Percentiles rank a stretch among this genome's conserved stretches.
Evolutionary conservation across 2,888 invertebrate genomes (phyloP).

Genomic region (Dichetophora obliterata): DNA sequence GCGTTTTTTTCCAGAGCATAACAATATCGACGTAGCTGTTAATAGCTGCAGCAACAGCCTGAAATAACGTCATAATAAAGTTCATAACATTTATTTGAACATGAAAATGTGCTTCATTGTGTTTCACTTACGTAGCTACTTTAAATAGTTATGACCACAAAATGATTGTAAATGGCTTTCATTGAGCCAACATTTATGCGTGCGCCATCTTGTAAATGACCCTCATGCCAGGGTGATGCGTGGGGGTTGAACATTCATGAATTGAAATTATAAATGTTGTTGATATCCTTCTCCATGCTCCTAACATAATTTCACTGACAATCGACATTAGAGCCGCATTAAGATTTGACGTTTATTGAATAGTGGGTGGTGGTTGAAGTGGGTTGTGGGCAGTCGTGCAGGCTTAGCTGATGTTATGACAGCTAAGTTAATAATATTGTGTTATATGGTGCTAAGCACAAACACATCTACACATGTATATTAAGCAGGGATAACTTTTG

Average conservation of each 20-base stretch:
- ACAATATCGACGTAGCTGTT: no score
- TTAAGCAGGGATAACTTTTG: background rate
- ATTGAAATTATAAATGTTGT: constrained; percentile 1
- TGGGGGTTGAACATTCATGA: background rate
- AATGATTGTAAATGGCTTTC: constrained; percentile 1
- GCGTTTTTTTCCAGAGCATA: no score
- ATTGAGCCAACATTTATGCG: background rate
- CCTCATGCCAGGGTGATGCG: background rate
- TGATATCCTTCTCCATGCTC: background rate
- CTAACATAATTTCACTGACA: constrained; percentile 20
- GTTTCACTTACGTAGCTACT: background rate
- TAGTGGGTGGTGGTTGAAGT: background rate
- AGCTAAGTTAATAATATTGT: background rate
- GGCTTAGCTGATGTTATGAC: constrained; percentile 25
- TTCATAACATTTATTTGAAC: constrained; percentile 32
- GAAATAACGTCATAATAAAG: constrained; percentile 20
- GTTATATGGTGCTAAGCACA: no score
- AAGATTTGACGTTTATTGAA: constrained; percentile 40
- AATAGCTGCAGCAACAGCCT: background rate
- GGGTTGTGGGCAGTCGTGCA: background rate
- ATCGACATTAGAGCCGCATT: constrained; percentile 37
- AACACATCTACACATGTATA: background rate
- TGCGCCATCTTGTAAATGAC: constrained; percentile 5
- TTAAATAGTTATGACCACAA: constrained; percentile 9
- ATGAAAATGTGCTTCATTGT: constrained; percentile 13